Percentiles rank a stretch among this genome's conserved stretches.
These are phyloP conservation scores for Oscheius myriophilus DNA, from an alignment of 2,888 invertebrate species.

Conservation along the genomic window DNA sequence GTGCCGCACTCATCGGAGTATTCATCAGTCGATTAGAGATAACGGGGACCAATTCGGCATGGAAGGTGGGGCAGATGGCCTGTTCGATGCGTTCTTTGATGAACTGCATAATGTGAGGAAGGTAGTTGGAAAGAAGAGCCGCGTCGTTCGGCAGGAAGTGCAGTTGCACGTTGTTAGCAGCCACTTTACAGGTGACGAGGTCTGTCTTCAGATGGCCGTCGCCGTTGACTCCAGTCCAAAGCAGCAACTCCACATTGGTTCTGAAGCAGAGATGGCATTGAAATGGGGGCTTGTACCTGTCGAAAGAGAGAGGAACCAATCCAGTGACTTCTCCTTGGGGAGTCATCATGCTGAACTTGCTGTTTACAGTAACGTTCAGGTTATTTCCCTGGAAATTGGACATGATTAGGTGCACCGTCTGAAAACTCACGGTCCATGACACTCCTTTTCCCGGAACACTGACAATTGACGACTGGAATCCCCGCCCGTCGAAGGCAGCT, in stretches of 20 bases:
- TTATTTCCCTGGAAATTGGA: slow-evolving; percentile 60
- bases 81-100: slow-evolving; percentile 64
- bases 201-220: slow-evolving; percentile 70
- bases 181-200: slow-evolving; percentile 61
- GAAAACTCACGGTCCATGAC: slow-evolving; percentile 61
- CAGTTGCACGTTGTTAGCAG: slow-evolving; percentile 59
- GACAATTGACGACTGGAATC: slow-evolving; percentile 57
- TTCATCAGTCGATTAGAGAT: slow-evolving; percentile 68
- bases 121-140: slow-evolving; percentile 59
- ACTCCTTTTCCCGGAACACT: slow-evolving; percentile 59
- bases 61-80: slow-evolving; percentile 68
- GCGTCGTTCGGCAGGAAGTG: slow-evolving; percentile 61
- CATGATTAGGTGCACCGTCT: background rate
- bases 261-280: slow-evolving; percentile 35
- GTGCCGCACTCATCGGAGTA: slow-evolving; percentile 67
- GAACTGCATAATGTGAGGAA: slow-evolving; percentile 65
- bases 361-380: slow-evolving; percentile 61
- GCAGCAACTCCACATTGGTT: slow-evolving; percentile 61
- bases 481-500: slow-evolving; percentile 55
- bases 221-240: slow-evolving; percentile 64
- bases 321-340: slow-evolving; percentile 63
- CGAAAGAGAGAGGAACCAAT: slow-evolving; percentile 66
- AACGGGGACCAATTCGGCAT: slow-evolving; percentile 69
- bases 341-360: slow-evolving; percentile 58
- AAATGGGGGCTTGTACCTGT: slow-evolving; percentile 46